Evolutionary conservation across 2,113 vertebrate species (phyloP).

Genomic region (Oplegnathus fasciatus): DNA sequence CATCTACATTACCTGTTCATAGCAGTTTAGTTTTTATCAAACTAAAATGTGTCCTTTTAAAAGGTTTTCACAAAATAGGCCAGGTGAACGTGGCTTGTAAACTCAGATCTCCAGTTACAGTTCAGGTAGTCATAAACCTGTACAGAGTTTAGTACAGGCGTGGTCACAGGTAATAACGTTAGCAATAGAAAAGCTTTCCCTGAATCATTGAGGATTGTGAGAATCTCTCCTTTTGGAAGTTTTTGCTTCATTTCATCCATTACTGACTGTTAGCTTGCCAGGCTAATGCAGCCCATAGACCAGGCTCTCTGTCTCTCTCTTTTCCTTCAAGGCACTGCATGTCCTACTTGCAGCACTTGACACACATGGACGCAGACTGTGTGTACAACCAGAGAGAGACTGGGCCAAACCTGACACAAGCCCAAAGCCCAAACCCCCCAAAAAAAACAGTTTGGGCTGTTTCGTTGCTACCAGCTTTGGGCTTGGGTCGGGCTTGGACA

Average conservation of each 20-base stretch:
- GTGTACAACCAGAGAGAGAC: conserved; percentile 16
- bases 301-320: conserved; percentile 1
- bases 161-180: not conserved
- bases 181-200: not conserved
- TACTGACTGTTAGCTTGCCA: conserved; percentile 21
- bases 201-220: not conserved
- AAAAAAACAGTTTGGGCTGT: not conserved
- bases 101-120: not conserved
- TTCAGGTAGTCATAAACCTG: not conserved
- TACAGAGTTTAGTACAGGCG: not conserved
- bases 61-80: too few relatives aligned
- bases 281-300: conserved; percentile 32
- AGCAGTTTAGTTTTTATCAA: not conserved
- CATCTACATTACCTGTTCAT: too few relatives aligned
- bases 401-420: conserved; percentile 15
- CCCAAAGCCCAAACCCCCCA: not conserved
- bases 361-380: conserved; percentile 39
- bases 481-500: not conserved
- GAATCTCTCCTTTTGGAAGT: not conserved
- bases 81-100: not conserved
- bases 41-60: too few relatives aligned
- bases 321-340: conserved; percentile 56
- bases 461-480: not conserved
- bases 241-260: conserved; percentile 36
- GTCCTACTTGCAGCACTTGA: conserved; percentile 64